These are phyloP conservation scores for Axinella damicornis DNA, from an alignment of 37 sponge, comb jelly and placozoan genomes.

Conservation along the genomic window DNA sequence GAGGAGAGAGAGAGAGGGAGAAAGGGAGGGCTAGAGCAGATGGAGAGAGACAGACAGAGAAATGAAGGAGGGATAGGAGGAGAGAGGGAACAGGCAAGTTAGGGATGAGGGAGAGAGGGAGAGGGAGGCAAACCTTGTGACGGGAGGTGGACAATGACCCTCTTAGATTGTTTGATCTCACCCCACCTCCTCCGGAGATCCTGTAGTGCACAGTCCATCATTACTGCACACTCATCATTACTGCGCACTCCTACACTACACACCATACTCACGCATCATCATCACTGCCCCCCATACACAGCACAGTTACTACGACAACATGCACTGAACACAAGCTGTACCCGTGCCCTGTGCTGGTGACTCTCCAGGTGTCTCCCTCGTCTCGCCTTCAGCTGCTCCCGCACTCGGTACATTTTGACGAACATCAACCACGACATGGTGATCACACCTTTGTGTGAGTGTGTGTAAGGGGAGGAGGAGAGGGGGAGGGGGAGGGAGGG, in stretches of 20 bases:
- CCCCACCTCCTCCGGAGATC: conserved; percentile 67
- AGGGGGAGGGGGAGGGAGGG: not conserved
- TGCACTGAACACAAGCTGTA: too few relatives aligned
- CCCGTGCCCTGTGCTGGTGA: not conserved
- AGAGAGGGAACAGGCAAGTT: too few relatives aligned
- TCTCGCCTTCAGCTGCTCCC: conserved; percentile 49
- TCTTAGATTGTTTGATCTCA: conserved; percentile 24
- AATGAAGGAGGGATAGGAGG: too few relatives aligned
- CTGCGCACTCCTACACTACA: too few relatives aligned
- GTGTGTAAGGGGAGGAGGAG: too few relatives aligned
- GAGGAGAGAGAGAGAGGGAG: too few relatives aligned
- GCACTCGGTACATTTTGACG: conserved; percentile 50
- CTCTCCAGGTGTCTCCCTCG: conserved; percentile 40
- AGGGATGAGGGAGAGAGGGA: too few relatives aligned
- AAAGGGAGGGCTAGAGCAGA: too few relatives aligned
- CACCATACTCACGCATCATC: too few relatives aligned
- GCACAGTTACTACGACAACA: too few relatives aligned
- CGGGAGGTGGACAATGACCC: conserved; percentile 89
- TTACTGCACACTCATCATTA: too few relatives aligned
- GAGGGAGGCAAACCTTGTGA: conserved; percentile 32
- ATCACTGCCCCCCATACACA: too few relatives aligned
- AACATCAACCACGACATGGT: conserved; percentile 83
- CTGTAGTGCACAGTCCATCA: not conserved
- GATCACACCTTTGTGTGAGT: conserved; percentile 58
- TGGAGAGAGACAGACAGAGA: not conserved